Conservation (phyloP, 2,113 vertebrate genomes). For the Poicephalus meyeri region DNA sequence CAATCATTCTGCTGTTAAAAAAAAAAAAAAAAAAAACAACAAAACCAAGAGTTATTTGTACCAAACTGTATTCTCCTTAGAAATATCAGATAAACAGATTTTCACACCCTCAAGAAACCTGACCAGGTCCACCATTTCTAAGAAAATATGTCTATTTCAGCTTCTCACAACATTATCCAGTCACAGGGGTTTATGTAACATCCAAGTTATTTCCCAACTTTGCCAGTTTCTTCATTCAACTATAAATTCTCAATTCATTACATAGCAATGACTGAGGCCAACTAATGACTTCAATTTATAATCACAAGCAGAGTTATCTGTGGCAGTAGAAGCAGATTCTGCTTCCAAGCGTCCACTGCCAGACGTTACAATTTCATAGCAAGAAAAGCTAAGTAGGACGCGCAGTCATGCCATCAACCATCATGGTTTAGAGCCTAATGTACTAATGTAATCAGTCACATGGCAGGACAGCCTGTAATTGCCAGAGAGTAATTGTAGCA, state of each 20-base stretch:
- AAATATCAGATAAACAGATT: background rate
- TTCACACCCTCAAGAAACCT: background rate
- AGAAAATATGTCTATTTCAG: background rate
- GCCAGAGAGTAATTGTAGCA: background rate
- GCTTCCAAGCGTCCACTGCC: background rate
- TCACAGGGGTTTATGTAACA: background rate
- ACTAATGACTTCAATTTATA: background rate
- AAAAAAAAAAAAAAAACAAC: background rate
- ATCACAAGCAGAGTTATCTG: background rate
- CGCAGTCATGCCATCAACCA: background rate
- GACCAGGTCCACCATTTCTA: background rate
- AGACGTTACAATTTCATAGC: background rate
- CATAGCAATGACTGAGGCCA: background rate
- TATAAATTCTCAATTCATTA: background rate
- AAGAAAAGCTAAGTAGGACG: slow-evolving; percentile 7
- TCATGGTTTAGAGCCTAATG: background rate
- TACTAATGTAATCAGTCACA: background rate
- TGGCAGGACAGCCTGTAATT: background rate
- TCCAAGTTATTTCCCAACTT: background rate
- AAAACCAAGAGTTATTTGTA: background rate
- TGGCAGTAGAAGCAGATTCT: background rate
- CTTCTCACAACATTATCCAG: background rate
- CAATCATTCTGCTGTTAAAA: background rate
- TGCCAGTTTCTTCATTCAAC: background rate
- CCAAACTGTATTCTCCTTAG: background rate